Evolutionary conservation across 2,888 invertebrate genomes (phyloP), one percentile per base, ranked within the genome.

Genomic region (Lamellibrachia satsuma): DNA sequence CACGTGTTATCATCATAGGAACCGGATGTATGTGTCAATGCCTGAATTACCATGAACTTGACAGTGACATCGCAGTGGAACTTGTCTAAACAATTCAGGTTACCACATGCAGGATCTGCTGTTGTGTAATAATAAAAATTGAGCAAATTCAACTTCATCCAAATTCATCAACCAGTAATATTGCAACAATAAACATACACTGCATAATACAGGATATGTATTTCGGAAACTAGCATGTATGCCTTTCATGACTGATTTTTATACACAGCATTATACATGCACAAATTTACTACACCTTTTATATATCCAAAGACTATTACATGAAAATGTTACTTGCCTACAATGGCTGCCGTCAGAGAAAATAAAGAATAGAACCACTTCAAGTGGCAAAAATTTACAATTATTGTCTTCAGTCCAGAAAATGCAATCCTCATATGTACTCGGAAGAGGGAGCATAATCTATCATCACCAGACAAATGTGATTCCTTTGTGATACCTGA

Each of bases 381-480:
- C 15, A 1, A 22, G 75, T 22, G 75, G 15, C 22, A 75, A 11
- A 75, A 91, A 91, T 6, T 2, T 91, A 91, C n/a, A 91, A 91
- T 22, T 39, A 2, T 91, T 52, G 52, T 91, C 91, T 52, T 52
- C 91, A 27, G 52, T 52, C 15, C 91, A 27, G 52, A 51, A 91
- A 91, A 52, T 91, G 91, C 91, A 91, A 94, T 75, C 75, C 22
- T 75, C 75, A 75, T 15, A 22, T 22, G 75, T 75, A 75, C 22
- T 75, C 75, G 2, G 95, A 94, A 95, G 95, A 95, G 95, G 95
- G 95, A 95, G 95, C 95, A 95, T 95, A 94, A 92, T 91, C 92
- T 93, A 92, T 94, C 94, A 94, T 94, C 93, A 93, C 91, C 51
- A 90, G 92, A 52, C 15, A 91, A n/a, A 92, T 6, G 22, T 57